Percentiles rank a stretch among this genome's conserved stretches.
phyloP scores from a whole-genome alignment of 2,113 vertebrate species.

The Neopipo cinnamomea region DNA sequence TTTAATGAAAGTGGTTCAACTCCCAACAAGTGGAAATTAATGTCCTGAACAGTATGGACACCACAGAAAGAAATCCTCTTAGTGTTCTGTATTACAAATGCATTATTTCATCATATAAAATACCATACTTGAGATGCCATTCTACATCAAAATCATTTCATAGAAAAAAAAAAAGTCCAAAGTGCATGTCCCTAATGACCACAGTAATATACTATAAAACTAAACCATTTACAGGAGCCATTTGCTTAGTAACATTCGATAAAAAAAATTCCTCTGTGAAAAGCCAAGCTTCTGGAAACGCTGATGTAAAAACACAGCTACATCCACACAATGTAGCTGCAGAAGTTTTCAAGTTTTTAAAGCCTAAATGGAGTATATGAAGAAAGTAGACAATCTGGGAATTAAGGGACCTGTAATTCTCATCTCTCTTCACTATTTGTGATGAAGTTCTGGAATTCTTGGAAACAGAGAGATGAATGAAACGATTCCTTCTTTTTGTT shows the following conservation, averaged over 20 bases:
- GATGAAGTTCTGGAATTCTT: not conserved
- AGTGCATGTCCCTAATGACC: not conserved
- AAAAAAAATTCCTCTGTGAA: not conserved
- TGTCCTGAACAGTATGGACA: not conserved
- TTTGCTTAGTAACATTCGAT: not conserved
- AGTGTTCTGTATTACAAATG: not conserved
- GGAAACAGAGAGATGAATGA: not conserved
- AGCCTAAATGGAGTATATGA: not conserved
- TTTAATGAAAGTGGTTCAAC: not conserved
- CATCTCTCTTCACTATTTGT: not conserved
- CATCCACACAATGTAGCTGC: not conserved
- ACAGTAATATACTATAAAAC: not conserved
- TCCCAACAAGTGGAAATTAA: not conserved
- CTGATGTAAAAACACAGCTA: not conserved
- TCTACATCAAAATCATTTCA: not conserved
- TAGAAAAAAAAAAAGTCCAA: not conserved
- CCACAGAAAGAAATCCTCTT: not conserved
- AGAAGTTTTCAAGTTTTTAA: not conserved
- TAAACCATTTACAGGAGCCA: not conserved
- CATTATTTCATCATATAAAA: not conserved
- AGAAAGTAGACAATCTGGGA: not conserved
- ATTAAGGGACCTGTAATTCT: not conserved
- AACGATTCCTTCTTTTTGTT: not conserved
- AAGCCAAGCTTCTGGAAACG: not conserved
- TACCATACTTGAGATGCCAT: not conserved